Base-by-base conservation (phyloP, 2,113 vertebrate species). In the Haliaeetus leucogaster region DNA sequence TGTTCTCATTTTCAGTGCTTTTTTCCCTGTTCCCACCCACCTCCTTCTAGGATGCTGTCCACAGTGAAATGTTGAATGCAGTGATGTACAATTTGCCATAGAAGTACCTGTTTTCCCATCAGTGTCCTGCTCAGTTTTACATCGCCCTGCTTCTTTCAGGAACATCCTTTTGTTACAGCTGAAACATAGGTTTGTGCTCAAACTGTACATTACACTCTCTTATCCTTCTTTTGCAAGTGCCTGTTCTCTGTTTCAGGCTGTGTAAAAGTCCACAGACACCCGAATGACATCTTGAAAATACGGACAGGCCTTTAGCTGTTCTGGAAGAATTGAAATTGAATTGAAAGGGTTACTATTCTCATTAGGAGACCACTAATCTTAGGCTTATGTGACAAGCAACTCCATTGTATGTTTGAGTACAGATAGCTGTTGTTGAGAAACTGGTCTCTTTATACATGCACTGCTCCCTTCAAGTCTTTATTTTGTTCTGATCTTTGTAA, bases 1-100 rank as follows among this genome's bases (percentile, higher is more conserved):
- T 59, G 19, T 58, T 95, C 21, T 56, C 3, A n/a, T 81, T 86
- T 86, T 42, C 42, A 20, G 32, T 72, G 32, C 9, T 63, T 62
- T 47, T 43, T 3, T 0, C 1, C 10, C 4, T 17, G 0, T 42
- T 26, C 9, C 5, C 36, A 58, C 7, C 11, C 5, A 6, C 6
- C 8, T 12, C 16, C 13, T 34, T 13, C 27, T 40, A 19, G 19
- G 27, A 11, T 66, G 13, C n/a, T 89, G 17, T 43, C 52, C 16
- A 15, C 47, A 29, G 45, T 78, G 68, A 74, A 82, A 26, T 16
- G 20, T 45, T 90, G 40, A 81, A 30, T 61, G 29, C 1, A 5
- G 13, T 62, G 30, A 52, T n/a, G 14, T 70, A 25, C 20, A 38
- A 1, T 61, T 70, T 70, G 15, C 36, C 23, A 6, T 8, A 61